A percentile compares a stretch with the other conserved stretches of the same genome.
Conservation (phyloP, 2,797 vertebrate species). For the Typhlichthys subterraneus region DNA sequence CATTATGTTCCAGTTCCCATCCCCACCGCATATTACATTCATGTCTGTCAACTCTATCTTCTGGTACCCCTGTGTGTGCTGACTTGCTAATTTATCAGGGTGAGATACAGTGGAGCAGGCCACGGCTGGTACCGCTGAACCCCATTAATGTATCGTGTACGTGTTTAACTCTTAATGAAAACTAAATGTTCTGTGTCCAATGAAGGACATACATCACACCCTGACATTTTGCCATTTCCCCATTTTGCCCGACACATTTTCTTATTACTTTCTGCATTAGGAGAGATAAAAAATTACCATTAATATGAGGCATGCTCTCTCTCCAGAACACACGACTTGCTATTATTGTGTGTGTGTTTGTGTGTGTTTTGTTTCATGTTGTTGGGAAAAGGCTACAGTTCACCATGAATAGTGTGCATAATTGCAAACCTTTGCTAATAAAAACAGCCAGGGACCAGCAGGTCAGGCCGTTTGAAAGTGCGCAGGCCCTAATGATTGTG, state of each 20-base stretch:
- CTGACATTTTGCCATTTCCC: constrained; percentile 60
- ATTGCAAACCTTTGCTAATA: constrained; percentile 71
- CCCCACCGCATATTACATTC: constrained; percentile 64
- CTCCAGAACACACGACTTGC: constrained; percentile 35
- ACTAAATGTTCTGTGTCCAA: constrained; percentile 99
- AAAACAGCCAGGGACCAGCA: constrained; percentile 51
- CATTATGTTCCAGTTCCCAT: constrained; percentile 60
- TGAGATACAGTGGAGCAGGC: constrained; percentile 63
- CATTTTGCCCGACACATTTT: constrained; percentile 64
- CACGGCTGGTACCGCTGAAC: constrained; percentile 81
- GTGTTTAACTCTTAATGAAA: constrained; percentile 99
- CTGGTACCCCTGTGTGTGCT: constrained; percentile 46
- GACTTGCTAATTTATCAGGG: constrained; percentile 79
- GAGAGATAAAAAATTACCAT: constrained; percentile 42
- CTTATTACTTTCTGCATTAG: constrained; percentile 38
- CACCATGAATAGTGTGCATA: constrained; percentile 55
- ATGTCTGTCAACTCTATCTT: constrained; percentile 51
- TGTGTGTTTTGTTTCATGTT: constrained; percentile 20
- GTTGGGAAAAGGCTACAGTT: constrained; percentile 54
- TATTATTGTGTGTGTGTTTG: constrained; percentile 43
- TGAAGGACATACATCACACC: constrained; percentile 91
- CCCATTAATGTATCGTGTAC: constrained; percentile 91
- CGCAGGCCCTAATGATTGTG: constrained; percentile 61
- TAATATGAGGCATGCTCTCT: constrained; percentile 42
- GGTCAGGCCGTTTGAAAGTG: constrained; percentile 62